Evolutionary conservation across 2,113 vertebrate species (phyloP), one percentile per base, ranked within the genome.

Genomic region (Drymodes brunneopygia): DNA sequence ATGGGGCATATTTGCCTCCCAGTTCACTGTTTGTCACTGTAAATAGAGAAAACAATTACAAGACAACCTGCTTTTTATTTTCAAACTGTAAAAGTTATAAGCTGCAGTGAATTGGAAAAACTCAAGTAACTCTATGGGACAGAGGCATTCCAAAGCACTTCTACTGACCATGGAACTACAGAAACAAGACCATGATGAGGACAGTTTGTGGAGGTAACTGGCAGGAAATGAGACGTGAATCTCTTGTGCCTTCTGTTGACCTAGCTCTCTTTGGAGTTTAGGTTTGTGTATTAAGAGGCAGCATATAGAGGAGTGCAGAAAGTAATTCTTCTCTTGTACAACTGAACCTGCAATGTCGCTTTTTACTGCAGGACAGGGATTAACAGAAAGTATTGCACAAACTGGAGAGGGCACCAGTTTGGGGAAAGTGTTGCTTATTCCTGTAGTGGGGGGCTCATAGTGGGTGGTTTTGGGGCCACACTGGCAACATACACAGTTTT

Each of bases 371-470:
- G 48, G 20, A 15, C 33, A 35, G 47, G 7, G 24, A 28, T 75
- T 53, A 42, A 28, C 28, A 75, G 65, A 45, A 79, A 72, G 17
- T 35, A 24, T 35, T 3, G 1, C 66, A 40, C 72, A 36, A 67
- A 56, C 4, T 4, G 6, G 65, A 75, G 61, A 83, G 35, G 66
- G 9, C 40, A 62, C 28, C 5, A 12, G 27, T 18, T 1, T 22
- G 7, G 12, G 14, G 20, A 13, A 28, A 78, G 42, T 22, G 48
- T 45, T 90, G 54, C 36, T 60, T 28, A 12, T 78, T 58, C 36
- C 4, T 16, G 38, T 24, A 18, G 12, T 10, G 14, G 4, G 12
- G 2, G 8, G 5, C 11, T 42, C 22, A 6, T 0, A 18, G 9
- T 0, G 10, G 18, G 9, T 42, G 27, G 35, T 8, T 72, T 42